Evolutionary conservation across 2,797 vertebrate species (phyloP), one percentile per base, ranked within the genome.

Genomic region (Sebastes hubbsi): DNA sequence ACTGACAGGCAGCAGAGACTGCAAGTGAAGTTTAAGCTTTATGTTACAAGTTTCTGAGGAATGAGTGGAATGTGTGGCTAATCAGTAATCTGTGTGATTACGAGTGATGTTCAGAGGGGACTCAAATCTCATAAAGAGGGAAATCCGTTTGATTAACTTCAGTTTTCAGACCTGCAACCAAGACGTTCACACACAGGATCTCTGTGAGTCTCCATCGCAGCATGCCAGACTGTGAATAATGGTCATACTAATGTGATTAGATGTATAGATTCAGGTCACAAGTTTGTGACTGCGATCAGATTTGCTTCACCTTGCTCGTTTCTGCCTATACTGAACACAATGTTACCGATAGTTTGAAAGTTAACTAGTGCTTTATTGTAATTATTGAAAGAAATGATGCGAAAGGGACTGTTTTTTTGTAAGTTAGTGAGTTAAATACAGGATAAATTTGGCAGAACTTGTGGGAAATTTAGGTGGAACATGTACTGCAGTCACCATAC

Each of bases 191-290:
- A 79, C 20, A 64, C 32, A 27, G 78, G 56, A 75, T 38, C 22
- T 74, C 49, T 22, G 49, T 52, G 38, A 54, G 36, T 34, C 27
- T 68, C 29, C 24, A 11, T n/a, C 12, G 14, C 72, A 36, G 38
- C 54, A 38, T 36, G 59, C 32, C 42, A 13, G 65, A 4, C 73
- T 64, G 77, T 73, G 86, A 89, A 74, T 56, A 77, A 78, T 59
- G 27, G 67, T 82, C 80, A 76, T 34, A 25, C 80, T 85, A 9
- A 88, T 88, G 71, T 80, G 14, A 83, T 90, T 88, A 72, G 25
- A 62, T 29, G 58, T 74, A 38, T 8, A 62, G 24, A 36, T 72
- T 71, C 54, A 75, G 64, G 87, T 88, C 91, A 86, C 78, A 83
- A 76, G 88, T 70, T 77, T 59, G 65, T 49, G 62, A 72, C 49